Conservation (phyloP, 1,140 invertebrate species). For the Ericerus pela region DNA sequence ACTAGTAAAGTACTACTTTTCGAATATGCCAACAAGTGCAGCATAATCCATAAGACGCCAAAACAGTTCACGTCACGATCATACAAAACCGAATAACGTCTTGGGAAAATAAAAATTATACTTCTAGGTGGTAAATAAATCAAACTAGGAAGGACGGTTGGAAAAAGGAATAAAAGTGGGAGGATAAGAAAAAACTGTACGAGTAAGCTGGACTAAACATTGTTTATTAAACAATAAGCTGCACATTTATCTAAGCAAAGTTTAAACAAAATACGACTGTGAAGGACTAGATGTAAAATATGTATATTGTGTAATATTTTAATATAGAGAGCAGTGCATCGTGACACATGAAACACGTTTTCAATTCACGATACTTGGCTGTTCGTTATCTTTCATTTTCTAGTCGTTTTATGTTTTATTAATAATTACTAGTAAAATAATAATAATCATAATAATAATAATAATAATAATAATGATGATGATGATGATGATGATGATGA, state of each 20-base stretch:
- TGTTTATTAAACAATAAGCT: conserved; percentile 10
- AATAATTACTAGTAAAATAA: too few species aligned
- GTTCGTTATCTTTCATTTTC: conserved; percentile 4
- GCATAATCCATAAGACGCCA: not conserved
- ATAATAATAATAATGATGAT: too few species aligned
- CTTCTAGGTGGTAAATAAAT: conserved; percentile 8
- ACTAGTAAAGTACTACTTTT: too few species aligned
- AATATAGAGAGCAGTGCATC: conserved; percentile 8
- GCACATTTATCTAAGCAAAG: too few species aligned
- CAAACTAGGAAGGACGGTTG: conserved; percentile 1
- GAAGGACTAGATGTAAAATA: conserved; percentile 1
- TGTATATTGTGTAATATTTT: conserved; percentile 12
- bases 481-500: too few species aligned
- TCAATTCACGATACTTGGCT: conserved; percentile 7
- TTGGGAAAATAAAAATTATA: conserved; percentile 10
- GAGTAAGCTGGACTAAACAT: conserved; percentile 5
- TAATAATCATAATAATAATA: too few species aligned
- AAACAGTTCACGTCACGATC: conserved; percentile 8
- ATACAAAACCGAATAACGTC: conserved; percentile 3
- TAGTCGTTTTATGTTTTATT: conserved; percentile 9
- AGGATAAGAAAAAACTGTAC: too few species aligned
- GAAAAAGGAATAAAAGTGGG: too few species aligned
- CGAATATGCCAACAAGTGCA: not conserved
- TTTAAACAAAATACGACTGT: not conserved
- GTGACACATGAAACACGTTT: conserved; percentile 8